Conservation (phyloP, 2,113 vertebrate genomes). For the Elachura formosa region DNA sequence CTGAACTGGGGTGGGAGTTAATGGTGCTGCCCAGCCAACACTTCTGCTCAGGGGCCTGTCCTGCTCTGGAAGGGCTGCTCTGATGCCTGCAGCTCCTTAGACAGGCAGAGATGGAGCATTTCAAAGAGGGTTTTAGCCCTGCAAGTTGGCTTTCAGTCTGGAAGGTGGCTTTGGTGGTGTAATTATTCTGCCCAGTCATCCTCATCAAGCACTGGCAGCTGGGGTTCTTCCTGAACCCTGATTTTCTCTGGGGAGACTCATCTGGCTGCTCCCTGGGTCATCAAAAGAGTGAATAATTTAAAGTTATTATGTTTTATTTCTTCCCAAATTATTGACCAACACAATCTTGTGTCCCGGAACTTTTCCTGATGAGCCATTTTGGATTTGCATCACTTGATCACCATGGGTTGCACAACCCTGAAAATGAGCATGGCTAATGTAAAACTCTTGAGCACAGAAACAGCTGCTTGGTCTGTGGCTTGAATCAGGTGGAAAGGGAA, state of each 20-base stretch:
- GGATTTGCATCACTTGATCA: background rate
- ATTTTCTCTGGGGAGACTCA: background rate
- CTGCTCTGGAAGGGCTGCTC: background rate
- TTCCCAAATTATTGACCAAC: background rate
- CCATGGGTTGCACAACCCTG: rapidly evolving
- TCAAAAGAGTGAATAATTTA: rapidly evolving
- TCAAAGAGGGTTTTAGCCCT: background rate
- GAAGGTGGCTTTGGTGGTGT: background rate
- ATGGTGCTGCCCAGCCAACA: background rate
- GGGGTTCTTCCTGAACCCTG: background rate
- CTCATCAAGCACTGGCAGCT: background rate
- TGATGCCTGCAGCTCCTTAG: background rate
- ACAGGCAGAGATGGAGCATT: background rate
- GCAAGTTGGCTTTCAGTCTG: background rate
- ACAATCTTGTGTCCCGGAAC: background rate
- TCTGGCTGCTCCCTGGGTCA: background rate
- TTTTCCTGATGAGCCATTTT: background rate
- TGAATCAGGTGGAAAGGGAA: background rate
- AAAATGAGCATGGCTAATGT: background rate
- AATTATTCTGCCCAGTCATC: background rate
- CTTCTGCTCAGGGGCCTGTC: background rate
- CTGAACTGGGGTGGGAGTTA: background rate
- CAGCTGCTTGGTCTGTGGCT: background rate
- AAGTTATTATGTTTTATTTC: background rate
- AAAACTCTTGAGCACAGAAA: background rate